Percentiles rank a stretch among this genome's conserved stretches.
Conservation (phyloP, 2,888 invertebrate species). For the Orthosia cruda region DNA sequence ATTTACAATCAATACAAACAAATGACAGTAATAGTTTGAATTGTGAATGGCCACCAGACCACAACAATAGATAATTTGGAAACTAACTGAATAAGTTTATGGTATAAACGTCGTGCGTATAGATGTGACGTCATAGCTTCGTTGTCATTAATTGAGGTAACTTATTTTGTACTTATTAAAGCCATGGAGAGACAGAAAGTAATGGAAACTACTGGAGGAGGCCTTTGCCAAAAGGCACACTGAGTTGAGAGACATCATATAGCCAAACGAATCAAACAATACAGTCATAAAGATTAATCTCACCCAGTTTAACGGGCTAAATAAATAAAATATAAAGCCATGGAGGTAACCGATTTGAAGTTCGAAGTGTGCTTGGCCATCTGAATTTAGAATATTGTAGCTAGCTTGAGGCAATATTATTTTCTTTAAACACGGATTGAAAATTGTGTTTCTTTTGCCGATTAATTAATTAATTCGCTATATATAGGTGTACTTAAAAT, state of each 20-base stretch:
- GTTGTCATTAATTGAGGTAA: constrained; percentile 6
- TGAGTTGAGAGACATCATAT: too few species aligned
- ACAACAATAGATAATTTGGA: constrained; percentile 28
- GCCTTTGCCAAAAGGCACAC: too few species aligned
- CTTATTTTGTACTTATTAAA: neutral
- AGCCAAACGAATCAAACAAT: too few species aligned
- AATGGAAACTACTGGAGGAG: too few species aligned
- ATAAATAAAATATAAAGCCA: too few species aligned
- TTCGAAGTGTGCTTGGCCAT: neutral
- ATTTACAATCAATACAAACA: constrained; percentile 36
- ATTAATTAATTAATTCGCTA: too few species aligned
- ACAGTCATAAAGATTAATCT: too few species aligned
- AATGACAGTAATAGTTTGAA: constrained; percentile 26
- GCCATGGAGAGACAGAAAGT: too few species aligned
- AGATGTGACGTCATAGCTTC: constrained; percentile 22
- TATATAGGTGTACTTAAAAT: too few species aligned
- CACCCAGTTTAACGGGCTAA: too few species aligned
- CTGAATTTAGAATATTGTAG: neutral
- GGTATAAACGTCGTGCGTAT: constrained; percentile 1
- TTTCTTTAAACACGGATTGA: neutral
- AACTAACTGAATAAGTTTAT: constrained; percentile 38
- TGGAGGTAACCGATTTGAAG: constrained; percentile 16
- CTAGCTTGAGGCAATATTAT: neutral
- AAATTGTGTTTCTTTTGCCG: too few species aligned
- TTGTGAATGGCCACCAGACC: constrained; percentile 36